Conservation (phyloP, 2,888 invertebrate species). For the Saturnia japonica region DNA sequence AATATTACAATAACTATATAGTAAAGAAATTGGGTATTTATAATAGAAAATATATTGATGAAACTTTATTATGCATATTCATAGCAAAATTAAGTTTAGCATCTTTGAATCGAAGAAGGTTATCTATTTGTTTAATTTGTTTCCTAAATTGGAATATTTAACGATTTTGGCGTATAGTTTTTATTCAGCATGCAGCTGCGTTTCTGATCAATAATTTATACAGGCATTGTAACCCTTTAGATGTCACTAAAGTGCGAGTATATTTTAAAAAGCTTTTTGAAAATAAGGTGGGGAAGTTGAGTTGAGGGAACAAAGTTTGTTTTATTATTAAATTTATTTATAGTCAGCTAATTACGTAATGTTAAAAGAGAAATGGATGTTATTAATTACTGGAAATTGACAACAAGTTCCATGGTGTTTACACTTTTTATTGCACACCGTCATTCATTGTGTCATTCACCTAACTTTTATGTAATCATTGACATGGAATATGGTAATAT, state of each 20-base stretch:
- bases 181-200: too few species aligned
- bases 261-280: not conserved
- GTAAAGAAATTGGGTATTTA: not conserved
- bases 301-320: not conserved
- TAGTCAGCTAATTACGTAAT: not conserved
- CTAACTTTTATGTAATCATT: not conserved
- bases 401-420: slow-evolving; percentile 1
- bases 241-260: too few species aligned
- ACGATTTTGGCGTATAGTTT: too few species aligned
- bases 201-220: too few species aligned
- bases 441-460: slow-evolving; percentile 8
- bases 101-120: not conserved
- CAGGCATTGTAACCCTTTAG: too few species aligned
- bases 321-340: not conserved
- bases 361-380: slow-evolving; percentile 2
- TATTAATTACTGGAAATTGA: slow-evolving; percentile 6
- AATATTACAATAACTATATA: not conserved
- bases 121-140: too few species aligned
- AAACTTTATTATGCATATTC: not conserved
- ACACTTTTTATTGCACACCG: slow-evolving; percentile 3
- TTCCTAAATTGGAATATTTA: too few species aligned
- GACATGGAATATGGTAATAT: slow-evolving; percentile 5
- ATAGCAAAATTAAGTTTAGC: not conserved
- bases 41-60: not conserved
- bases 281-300: not conserved